Evolutionary conservation across 2,113 vertebrate genomes (phyloP).

Genomic region (Peromyscus californicus): DNA sequence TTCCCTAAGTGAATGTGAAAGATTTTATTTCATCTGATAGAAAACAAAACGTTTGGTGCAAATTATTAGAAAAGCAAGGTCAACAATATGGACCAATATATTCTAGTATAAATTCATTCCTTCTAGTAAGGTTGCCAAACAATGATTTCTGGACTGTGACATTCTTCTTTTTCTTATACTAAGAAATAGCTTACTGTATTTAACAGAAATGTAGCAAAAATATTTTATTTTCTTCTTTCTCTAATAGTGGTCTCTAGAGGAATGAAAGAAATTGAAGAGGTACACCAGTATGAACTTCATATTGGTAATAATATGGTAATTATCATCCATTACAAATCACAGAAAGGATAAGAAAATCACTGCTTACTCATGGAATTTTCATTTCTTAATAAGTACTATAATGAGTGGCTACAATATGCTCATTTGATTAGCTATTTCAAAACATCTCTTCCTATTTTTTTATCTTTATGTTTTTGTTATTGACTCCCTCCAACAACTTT

Average conservation of each 20-base stretch:
- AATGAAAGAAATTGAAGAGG: no score
- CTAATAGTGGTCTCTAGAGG: background rate
- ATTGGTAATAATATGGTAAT: conserved; percentile 17
- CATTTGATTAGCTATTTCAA: background rate
- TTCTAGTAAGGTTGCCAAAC: background rate
- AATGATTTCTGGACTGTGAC: background rate
- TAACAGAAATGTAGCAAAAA: background rate
- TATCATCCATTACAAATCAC: background rate
- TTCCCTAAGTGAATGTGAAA: background rate
- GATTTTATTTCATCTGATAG: background rate
- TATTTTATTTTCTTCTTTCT: background rate
- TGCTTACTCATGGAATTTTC: background rate
- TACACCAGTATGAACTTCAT: background rate
- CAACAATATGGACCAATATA: background rate
- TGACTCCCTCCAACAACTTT: background rate
- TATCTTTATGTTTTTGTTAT: background rate
- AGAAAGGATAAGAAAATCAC: conserved; percentile 7
- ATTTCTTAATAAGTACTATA: conserved; percentile 35
- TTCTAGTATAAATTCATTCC: background rate
- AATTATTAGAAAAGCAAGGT: background rate
- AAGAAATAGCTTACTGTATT: background rate
- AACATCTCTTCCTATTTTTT: conserved; percentile 1
- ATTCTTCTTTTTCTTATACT: background rate
- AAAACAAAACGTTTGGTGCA: background rate
- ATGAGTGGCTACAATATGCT: background rate